Evolutionary conservation across 2,888 invertebrate species (phyloP).

Genomic region (Listrodromus nycthemerus): DNA sequence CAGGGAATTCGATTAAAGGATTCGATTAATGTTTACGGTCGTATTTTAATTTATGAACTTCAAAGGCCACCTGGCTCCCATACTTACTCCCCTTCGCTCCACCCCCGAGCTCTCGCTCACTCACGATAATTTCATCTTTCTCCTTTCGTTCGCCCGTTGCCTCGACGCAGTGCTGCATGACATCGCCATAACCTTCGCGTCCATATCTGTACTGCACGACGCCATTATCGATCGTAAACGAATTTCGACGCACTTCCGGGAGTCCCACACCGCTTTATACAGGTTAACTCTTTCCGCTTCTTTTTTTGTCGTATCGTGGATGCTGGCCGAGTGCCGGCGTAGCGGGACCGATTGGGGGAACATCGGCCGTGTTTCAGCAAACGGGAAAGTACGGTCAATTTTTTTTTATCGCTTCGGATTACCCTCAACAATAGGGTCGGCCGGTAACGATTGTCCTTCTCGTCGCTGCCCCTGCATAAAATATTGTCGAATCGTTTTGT

Average conservation of each 20-base stretch:
- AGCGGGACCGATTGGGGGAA: constrained; percentile 14
- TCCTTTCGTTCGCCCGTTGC: constrained; percentile 31
- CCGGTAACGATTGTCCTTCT: constrained; percentile 13
- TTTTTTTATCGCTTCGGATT: constrained; percentile 42
- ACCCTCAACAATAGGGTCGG: constrained; percentile 21
- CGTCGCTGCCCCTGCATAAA: constrained; percentile 3
- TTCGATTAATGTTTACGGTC: constrained; percentile 78
- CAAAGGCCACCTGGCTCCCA: constrained; percentile 68
- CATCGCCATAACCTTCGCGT: constrained; percentile 4
- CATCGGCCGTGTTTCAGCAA: constrained; percentile 32
- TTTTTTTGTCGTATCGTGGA: constrained; percentile 3
- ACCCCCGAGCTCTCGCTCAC: constrained; percentile 28
- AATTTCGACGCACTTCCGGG: constrained; percentile 68
- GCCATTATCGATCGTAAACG: constrained; percentile 69
- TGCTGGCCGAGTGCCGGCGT: constrained; percentile 23
- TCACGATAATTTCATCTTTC: constrained; percentile 39
- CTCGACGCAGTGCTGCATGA: constrained; percentile 29
- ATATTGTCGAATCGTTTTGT: constrained; percentile 32
- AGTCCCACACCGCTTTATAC: constrained; percentile 63
- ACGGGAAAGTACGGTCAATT: constrained; percentile 14
- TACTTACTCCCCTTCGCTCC: constrained; percentile 29
- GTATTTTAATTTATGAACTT: constrained; percentile 73
- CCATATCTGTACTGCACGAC: constrained; percentile 36
- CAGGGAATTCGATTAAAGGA: constrained; percentile 76
- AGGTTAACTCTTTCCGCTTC: constrained; percentile 56